Evolutionary conservation across 92 coral and sea anemone species (phyloP).

Genomic region (Plumapathes pennacea): DNA sequence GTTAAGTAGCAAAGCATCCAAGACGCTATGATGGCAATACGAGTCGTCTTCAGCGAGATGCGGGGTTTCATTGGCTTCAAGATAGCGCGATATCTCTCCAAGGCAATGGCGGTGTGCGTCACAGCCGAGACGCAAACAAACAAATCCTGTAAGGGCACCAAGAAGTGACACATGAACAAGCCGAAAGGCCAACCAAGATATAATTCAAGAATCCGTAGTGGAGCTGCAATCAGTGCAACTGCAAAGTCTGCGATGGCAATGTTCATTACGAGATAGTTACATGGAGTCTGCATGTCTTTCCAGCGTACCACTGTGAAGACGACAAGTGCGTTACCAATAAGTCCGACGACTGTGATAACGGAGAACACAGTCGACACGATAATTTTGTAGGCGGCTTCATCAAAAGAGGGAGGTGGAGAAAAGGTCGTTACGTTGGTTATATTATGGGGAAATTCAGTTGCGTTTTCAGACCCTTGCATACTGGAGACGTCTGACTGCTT

Average conservation of each 20-base stretch:
- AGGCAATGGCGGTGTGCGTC: constrained; percentile 38
- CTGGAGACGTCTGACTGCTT: no score
- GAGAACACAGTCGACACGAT: constrained; percentile 43
- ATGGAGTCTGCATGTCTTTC: constrained; percentile 58
- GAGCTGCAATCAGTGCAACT: constrained; percentile 37
- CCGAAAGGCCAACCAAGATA: constrained; percentile 58
- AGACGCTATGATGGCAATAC: constrained; percentile 1
- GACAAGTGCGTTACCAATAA: constrained; percentile 50
- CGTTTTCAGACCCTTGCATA: no score
- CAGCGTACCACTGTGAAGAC: constrained; percentile 44
- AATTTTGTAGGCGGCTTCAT: constrained; percentile 16
- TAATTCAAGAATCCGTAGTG: constrained; percentile 27
- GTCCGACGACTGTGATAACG: constrained; percentile 35
- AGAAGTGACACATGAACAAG: constrained; percentile 37
- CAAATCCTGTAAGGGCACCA: constrained; percentile 35
- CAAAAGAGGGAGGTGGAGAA: no score
- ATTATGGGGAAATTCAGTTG: no score
- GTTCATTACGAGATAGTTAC: constrained; percentile 56
- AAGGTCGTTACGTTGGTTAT: no score
- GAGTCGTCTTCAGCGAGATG: constrained; percentile 4
- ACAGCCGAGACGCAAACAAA: constrained; percentile 37
- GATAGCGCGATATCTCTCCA: constrained; percentile 44
- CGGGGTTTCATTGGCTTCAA: constrained; percentile 25
- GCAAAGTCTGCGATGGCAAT: constrained; percentile 53
- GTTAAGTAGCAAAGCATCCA: constrained; percentile 33